Evolutionary conservation across 2,888 invertebrate genomes (phyloP), one percentile per base, ranked within the genome.

Genomic region (Polymixis flavicincta): DNA sequence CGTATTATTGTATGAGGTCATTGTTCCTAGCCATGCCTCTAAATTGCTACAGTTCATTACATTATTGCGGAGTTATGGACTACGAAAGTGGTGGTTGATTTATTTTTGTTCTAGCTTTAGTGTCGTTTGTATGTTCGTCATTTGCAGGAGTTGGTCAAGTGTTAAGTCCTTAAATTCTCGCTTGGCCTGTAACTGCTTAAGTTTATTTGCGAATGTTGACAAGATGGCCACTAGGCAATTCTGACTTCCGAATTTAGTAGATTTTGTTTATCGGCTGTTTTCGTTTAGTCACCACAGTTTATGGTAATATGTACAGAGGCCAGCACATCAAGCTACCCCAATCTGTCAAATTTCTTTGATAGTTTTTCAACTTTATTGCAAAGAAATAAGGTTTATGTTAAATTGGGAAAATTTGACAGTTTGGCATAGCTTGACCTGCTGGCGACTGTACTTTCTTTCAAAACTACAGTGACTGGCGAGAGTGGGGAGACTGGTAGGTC

Each of bases 1-100:
- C 88, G 88, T 90, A 89, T 92, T 91, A 93, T 91, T 91, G 89
- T 90, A 91, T 92, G 92, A 93, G 95, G 94, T 96, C 95, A 93
- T 94, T 94, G 95, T 94, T 94, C 94, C 90, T 92, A 92, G 92
- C 92, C 92, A 91, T 90, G 90, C 67, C 84, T 86, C 89, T 89
- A 91, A 93, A 93, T 93, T 93, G 91, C 89, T 89, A 82, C 88
- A 91, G 86, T 90, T 92, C 90, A 90, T 92, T 89, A 89, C 86
- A 84, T 85, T 79, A 85, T 85, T 83, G 82, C 82, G 60, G 77
- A 87, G 84, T 87, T 76, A 84, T 84, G 74, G 71, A 50, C 73
- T 72, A 60, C 73, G 76, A 76, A 82, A 84, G 80, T 68, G 76
- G 64, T 74, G 42, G 69, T 76, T 76, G 67, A 78, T 76, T 82